Percentiles rank a stretch among this genome's conserved stretches.
These are phyloP conservation scores for Busseola fusca DNA, from an alignment of 2,888 invertebrate genomes.

Conservation along the genomic window DNA sequence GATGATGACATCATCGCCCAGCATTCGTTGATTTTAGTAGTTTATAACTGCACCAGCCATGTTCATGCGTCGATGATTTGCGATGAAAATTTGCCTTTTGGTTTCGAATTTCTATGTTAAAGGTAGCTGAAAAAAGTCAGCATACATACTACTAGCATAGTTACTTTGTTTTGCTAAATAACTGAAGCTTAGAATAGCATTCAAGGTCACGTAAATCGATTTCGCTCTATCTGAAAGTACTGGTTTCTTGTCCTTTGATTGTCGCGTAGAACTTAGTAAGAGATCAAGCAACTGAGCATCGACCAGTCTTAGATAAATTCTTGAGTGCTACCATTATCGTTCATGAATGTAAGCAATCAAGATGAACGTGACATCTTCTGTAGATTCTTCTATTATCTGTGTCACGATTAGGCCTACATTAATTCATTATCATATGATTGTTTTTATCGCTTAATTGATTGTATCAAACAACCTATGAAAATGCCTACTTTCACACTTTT, in stretches of 20 bases:
- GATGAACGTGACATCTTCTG: constrained; percentile 42
- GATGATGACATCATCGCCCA: constrained; percentile 45
- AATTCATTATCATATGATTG: constrained; percentile 39
- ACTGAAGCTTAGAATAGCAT: constrained; percentile 26
- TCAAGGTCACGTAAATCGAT: constrained; percentile 34
- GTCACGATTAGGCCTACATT: constrained; percentile 45
- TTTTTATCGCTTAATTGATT: constrained; percentile 44
- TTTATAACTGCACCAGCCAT: constrained; percentile 14
- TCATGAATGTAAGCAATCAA: constrained; percentile 22
- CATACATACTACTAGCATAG: background rate
- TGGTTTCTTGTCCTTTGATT: constrained; percentile 29
- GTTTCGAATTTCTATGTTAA: background rate
- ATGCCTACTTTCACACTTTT: constrained; percentile 46
- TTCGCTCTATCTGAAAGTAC: constrained; percentile 13
- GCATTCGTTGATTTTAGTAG: constrained; percentile 19
- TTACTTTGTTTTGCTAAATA: background rate
- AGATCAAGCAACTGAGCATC: background rate
- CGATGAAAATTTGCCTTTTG: constrained; percentile 9
- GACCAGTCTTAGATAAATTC: constrained; percentile 16
- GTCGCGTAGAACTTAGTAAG: background rate
- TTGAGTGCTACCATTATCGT: constrained; percentile 23
- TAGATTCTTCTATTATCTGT: constrained; percentile 27
- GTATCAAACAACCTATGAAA: constrained; percentile 22
- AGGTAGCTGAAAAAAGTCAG: constrained; percentile 3
- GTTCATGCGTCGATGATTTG: constrained; percentile 30